Evolutionary conservation across 1,140 invertebrate genomes (phyloP).

Genomic region (Oryctes rhinoceros): DNA sequence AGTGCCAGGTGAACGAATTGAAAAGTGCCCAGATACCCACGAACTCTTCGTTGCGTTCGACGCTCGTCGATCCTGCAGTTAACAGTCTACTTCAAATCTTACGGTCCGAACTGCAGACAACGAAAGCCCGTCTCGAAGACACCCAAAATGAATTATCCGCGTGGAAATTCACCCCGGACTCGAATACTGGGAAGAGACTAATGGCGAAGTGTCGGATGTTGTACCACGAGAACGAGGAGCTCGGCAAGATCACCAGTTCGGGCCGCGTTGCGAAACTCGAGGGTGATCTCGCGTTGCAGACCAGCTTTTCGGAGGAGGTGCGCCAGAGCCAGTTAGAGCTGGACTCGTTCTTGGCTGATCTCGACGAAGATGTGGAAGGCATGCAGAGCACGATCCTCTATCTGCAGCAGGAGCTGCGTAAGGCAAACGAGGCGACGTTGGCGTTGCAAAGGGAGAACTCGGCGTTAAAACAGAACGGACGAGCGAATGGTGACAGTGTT

Average conservation of each 20-base stretch:
- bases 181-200: constrained; percentile 95
- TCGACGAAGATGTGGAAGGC: constrained; percentile 97
- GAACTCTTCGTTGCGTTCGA: constrained; percentile 78
- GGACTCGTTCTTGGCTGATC: constrained; percentile 93
- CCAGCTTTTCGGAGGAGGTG: constrained; percentile 95
- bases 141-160: constrained; percentile 97
- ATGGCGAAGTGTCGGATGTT: constrained; percentile 97
- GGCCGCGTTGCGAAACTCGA: constrained; percentile 95
- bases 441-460: constrained; percentile 57
- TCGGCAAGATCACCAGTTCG: constrained; percentile 94
- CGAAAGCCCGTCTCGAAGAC: constrained; percentile 92
- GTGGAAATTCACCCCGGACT: constrained; percentile 99
- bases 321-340: constrained; percentile 97
- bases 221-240: constrained; percentile 98
- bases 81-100: constrained; percentile 93
- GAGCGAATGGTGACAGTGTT: constrained; percentile 56
- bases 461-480: constrained; percentile 56
- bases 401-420: constrained; percentile 89
- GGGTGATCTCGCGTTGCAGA: constrained; percentile 93
- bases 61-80: constrained; percentile 93
- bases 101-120: constrained; percentile 88
- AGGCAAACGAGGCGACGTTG: constrained; percentile 71
- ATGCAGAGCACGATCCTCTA: constrained; percentile 97
- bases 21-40: constrained; percentile 84
- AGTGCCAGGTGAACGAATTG: constrained; percentile 93